phyloP scores from a whole-genome alignment of 2,888 invertebrate species.

The Apantesis nais region DNA sequence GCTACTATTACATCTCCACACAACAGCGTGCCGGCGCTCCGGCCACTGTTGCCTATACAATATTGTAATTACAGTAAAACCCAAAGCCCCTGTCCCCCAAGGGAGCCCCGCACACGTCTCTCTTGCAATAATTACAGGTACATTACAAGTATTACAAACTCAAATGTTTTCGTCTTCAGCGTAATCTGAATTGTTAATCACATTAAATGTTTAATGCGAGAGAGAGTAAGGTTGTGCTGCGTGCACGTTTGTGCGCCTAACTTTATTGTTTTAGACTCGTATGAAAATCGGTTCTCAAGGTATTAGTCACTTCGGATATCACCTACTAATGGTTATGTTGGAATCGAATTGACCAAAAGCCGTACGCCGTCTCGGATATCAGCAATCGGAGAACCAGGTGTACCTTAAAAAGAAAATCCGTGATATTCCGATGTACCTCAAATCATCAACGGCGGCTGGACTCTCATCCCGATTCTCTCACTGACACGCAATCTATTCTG shows the following conservation, averaged over 20 bases:
- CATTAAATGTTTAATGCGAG: constrained; percentile 13
- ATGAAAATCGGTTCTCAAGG: neutral
- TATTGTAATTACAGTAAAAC: neutral
- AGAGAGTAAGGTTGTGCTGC: neutral
- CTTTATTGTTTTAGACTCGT: neutral
- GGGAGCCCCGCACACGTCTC: neutral
- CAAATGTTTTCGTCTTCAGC: constrained; percentile 10
- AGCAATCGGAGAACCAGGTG: too few species aligned
- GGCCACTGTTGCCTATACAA: neutral
- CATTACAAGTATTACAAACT: constrained; percentile 8
- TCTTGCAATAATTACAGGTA: constrained; percentile 3
- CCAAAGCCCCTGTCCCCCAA: neutral
- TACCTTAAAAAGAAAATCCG: too few species aligned
- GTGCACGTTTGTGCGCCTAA: neutral
- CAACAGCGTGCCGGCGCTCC: neutral
- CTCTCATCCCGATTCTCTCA: neutral
- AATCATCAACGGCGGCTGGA: too few species aligned
- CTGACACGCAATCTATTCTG: too few species aligned
- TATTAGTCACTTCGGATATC: too few species aligned
- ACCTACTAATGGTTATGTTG: too few species aligned
- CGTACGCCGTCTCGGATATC: too few species aligned
- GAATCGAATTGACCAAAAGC: too few species aligned
- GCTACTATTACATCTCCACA: neutral
- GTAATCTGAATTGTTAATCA: constrained; percentile 27
- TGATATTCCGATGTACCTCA: too few species aligned